Base-by-base conservation (phyloP, 1,140 invertebrate genomes). In the Leptinotarsa defecta region DNA sequence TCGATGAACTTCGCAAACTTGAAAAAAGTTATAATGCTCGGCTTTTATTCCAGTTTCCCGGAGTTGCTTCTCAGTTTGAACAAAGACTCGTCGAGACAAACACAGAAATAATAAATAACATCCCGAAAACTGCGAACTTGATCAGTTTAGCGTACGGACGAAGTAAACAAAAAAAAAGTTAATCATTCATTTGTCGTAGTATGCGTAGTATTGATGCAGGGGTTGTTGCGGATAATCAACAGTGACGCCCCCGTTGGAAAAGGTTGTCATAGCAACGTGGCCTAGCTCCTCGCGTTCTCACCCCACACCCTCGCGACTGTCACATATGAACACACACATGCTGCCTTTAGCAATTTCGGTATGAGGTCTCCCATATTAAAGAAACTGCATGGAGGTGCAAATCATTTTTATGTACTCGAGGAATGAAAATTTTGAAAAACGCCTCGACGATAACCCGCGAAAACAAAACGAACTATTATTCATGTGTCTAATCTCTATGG, bases 311-410 rank as follows among this genome's bases (percentile, higher is more conserved):
- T 52, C 76, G 73, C 65, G 77, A 77, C 73, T 80, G 77, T 80
- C 79, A 78, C 79, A 80, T 80, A 80, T 80, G 79, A 80, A 80
- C 61, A 77, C 57, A 73, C 76, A 77, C 72, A 74, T 71, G 71
- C 72, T 69, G 72, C 62, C 72, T 67, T 19, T 22, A 71, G 70
- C 70, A 68, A 68, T 68, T 68, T 48, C 43, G 20, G 19, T 62
- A n/a, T 24, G 15, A 57, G 49, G 48, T 71, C 24, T 68, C 19
- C 19, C n/a, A 68, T 68, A 68, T 68, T 43, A 48, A 68, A 68
- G 27, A 49, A 68, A 68, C 67, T 68, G n/a, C 43, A 24, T 11
- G 43, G 43, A 68, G 67, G 67, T 68, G 67, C 67, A 68, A 68
- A 68, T 68, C 67, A 68, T 68, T 27, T 68, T 68, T 43, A 43